These are phyloP conservation scores for Lutjanus campechanus DNA, from an alignment of 2,797 vertebrate species.

Conservation along the genomic window DNA sequence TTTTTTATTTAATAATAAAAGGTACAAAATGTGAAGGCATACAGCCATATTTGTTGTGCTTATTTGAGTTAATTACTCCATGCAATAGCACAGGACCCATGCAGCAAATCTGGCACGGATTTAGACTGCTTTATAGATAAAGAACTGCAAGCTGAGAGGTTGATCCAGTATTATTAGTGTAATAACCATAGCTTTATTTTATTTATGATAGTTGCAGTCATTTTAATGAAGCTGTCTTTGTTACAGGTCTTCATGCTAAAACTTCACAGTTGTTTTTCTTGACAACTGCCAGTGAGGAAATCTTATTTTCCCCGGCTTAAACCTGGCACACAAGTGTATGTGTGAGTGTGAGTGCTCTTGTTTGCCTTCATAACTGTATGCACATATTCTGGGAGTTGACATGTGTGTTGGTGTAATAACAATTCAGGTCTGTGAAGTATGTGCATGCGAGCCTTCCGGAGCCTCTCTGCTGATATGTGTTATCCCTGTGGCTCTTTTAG, in stretches of 20 bases:
- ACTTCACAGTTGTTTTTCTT: neutral
- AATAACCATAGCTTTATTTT: neutral
- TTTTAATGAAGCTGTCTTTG: constrained; percentile 7
- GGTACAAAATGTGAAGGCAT: neutral
- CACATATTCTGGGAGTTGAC: neutral
- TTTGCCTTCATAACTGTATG: neutral
- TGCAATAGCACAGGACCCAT: neutral
- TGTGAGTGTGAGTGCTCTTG: neutral
- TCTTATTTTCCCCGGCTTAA: neutral
- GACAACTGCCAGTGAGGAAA: neutral
- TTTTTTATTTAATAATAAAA: neutral
- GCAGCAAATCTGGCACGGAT: neutral
- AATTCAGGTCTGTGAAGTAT: neutral
- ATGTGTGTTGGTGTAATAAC: constrained; percentile 10
- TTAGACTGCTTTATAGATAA: constrained; percentile 1
- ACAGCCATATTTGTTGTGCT: neutral
- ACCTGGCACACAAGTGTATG: neutral
- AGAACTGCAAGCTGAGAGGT: neutral
- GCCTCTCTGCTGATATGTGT: constrained; percentile 38
- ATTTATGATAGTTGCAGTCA: neutral
- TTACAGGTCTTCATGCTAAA: neutral
- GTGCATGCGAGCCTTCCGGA: constrained; percentile 16
- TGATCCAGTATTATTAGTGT: neutral
- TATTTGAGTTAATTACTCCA: neutral
- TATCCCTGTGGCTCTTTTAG: constrained; percentile 48